These are phyloP conservation scores for Sebastes minor DNA, from an alignment of 2,797 vertebrate species.

Conservation along the genomic window DNA sequence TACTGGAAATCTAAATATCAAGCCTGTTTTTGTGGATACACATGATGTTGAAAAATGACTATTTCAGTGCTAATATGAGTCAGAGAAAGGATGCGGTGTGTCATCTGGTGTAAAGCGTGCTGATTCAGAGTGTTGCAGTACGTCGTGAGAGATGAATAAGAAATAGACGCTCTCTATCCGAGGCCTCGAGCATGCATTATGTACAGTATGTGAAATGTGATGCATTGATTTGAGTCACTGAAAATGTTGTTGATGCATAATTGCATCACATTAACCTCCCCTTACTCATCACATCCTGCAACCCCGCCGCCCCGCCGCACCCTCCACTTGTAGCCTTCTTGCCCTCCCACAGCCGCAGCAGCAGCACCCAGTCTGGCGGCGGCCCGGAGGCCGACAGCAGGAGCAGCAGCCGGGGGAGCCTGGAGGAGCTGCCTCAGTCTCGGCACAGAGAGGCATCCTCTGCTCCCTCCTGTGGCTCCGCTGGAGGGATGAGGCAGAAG, in stretches of 20 bases:
- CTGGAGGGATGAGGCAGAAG: slow-evolving; percentile 84
- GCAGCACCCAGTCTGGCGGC: slow-evolving; percentile 81
- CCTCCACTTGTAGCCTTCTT: slow-evolving; percentile 78
- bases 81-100: slow-evolving; percentile 15
- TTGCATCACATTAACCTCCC: slow-evolving; percentile 3
- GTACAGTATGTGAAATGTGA: slow-evolving; percentile 14
- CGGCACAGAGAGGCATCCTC: slow-evolving; percentile 84
- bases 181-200: slow-evolving; percentile 15
- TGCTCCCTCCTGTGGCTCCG: slow-evolving; percentile 46
- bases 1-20: slow-evolving; percentile 33
- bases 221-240: slow-evolving; percentile 16
- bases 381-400: slow-evolving; percentile 85
- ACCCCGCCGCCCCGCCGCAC: no score
- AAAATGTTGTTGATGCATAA: slow-evolving; percentile 14
- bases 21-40: slow-evolving; percentile 19
- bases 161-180: slow-evolving; percentile 22
- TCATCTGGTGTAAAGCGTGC: slow-evolving; percentile 17
- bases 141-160: slow-evolving; percentile 23
- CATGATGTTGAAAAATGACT: slow-evolving; percentile 17
- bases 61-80: slow-evolving; percentile 15
- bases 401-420: slow-evolving; percentile 91
- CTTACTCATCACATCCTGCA: neutral
- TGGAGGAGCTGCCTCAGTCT: slow-evolving; percentile 87
- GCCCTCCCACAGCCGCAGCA: slow-evolving; percentile 86
- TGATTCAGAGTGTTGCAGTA: slow-evolving; percentile 31